Evolutionary conservation across 2,797 vertebrate species (phyloP).

Genomic region (Neomorphus geoffroyi): DNA sequence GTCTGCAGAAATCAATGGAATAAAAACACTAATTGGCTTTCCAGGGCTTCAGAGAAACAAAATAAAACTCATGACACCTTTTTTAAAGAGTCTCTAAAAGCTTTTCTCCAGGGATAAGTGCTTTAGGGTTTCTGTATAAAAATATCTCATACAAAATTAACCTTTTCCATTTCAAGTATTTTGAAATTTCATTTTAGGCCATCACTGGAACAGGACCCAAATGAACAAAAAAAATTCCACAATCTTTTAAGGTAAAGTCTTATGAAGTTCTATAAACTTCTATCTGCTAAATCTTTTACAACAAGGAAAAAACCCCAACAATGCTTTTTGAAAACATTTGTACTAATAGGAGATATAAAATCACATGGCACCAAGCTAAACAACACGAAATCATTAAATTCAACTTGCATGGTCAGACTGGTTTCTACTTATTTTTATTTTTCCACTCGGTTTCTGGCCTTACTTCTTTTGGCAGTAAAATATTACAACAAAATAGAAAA

Average conservation of each 20-base stretch:
- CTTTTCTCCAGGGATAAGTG: neutral
- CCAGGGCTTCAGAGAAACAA: neutral
- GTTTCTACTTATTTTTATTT: neutral
- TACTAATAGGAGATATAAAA: neutral
- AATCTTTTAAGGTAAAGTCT: neutral
- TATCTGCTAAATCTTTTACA: neutral
- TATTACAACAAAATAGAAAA: neutral
- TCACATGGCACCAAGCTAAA: neutral
- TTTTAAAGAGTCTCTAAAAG: conserved; percentile 29
- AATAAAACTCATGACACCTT: neutral
- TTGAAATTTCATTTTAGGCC: neutral
- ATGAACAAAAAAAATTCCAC: neutral
- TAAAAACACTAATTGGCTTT: conserved; percentile 19
- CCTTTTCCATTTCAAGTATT: conserved; percentile 6
- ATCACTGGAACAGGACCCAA: neutral
- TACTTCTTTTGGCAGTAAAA: neutral
- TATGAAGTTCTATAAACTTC: neutral
- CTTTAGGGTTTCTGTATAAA: neutral
- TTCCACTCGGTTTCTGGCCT: neutral
- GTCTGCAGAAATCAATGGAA: conserved; percentile 78
- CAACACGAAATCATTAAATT: neutral
- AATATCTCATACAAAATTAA: neutral
- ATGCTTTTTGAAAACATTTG: neutral
- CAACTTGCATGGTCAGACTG: neutral
- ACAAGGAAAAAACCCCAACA: fast-evolving